Evolutionary conservation across 2,888 invertebrate species (phyloP).

Genomic region (Drosophila infuscata): DNA sequence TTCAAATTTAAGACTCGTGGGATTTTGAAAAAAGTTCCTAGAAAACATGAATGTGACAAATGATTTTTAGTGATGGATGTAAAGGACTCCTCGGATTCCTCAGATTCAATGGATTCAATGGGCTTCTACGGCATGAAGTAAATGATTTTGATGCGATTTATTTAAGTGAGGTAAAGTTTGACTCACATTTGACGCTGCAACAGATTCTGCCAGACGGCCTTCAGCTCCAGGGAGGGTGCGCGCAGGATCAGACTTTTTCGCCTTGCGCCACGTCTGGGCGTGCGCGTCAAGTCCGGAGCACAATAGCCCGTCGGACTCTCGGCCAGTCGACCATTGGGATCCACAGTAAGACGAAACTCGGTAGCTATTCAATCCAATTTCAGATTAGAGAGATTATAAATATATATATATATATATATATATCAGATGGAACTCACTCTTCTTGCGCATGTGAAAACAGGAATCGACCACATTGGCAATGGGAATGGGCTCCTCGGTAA

Average conservation of each 20-base stretch:
- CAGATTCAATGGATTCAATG: background rate
- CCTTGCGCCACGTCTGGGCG: slow-evolving; percentile 88
- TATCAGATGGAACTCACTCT: slow-evolving; percentile 86
- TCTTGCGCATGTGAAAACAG: slow-evolving; percentile 94
- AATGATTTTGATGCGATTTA: background rate
- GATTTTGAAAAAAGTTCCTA: background rate
- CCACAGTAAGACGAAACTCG: slow-evolving; percentile 92
- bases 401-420: no score
- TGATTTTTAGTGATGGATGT: background rate
- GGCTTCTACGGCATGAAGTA: background rate
- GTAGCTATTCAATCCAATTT: slow-evolving; percentile 87
- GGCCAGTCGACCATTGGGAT: slow-evolving; percentile 88
- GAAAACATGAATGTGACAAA: background rate
- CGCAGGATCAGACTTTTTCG: slow-evolving; percentile 90
- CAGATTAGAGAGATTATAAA: background rate
- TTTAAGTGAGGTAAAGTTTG: background rate
- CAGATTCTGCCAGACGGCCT: slow-evolving; percentile 96
- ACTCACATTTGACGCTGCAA: slow-evolving; percentile 94
- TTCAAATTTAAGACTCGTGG: background rate
- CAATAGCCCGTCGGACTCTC: slow-evolving; percentile 91
- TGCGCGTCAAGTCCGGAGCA: slow-evolving; percentile 88
- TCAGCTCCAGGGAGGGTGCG: slow-evolving; percentile 93
- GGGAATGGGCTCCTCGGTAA: slow-evolving; percentile 94
- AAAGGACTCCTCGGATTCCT: background rate
- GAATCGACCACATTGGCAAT: slow-evolving; percentile 92